These are phyloP conservation scores for Julus scanicus DNA, from an alignment of 2,888 invertebrate genomes.

Conservation along the genomic window DNA sequence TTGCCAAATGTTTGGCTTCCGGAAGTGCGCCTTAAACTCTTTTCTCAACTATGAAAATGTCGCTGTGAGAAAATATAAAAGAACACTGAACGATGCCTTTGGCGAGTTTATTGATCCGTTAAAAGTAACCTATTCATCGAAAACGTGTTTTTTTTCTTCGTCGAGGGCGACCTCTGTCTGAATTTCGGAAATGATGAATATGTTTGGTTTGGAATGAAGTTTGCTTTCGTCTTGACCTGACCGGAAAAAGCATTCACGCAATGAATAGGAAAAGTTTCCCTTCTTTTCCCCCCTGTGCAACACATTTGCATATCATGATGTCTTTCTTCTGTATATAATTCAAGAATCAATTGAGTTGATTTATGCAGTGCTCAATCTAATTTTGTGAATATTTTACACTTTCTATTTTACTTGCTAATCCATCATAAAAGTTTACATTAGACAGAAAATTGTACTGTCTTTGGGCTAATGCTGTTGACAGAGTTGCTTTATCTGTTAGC, in stretches of 20 bases:
- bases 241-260: neutral
- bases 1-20: neutral
- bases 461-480: too few species aligned
- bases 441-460: too few species aligned
- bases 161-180: neutral
- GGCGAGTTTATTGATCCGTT: slow-evolving; percentile 28
- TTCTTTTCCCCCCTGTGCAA: too few species aligned
- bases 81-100: neutral
- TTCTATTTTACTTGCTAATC: too few species aligned
- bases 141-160: neutral
- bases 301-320: neutral
- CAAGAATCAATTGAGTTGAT: neutral
- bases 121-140: slow-evolving; percentile 22
- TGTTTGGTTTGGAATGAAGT: neutral
- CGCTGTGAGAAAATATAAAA: neutral
- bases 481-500: too few species aligned
- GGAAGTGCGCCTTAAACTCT: slow-evolving; percentile 3
- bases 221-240: neutral
- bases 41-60: neutral
- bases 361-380: neutral
- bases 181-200: neutral
- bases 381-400: too few species aligned
- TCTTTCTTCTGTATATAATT: neutral
- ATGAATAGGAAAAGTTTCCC: neutral
- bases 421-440: too few species aligned